A percentile compares a stretch with the other conserved stretches of the same genome.
Evolutionary conservation across 2,888 invertebrate species (phyloP).

Genomic region (Spicauda simplicius): DNA sequence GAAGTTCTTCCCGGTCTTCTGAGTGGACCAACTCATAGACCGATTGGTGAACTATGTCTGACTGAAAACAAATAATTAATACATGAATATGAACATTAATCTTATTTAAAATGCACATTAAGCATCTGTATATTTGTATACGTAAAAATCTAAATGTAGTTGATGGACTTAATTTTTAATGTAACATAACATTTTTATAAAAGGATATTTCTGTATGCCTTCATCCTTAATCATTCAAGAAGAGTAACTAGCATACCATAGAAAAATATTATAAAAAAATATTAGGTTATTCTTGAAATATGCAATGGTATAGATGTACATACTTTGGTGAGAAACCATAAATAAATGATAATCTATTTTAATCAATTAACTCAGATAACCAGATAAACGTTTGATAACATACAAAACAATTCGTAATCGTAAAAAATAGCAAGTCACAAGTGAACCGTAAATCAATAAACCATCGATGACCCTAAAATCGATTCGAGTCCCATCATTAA

Average conservation of each 20-base stretch:
- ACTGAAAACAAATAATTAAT: slow-evolving; percentile 86
- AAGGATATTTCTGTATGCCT: too few species aligned
- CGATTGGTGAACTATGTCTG: slow-evolving; percentile 99
- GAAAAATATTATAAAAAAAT: too few species aligned
- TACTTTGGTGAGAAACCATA: slow-evolving; percentile 1
- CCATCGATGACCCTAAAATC: slow-evolving; percentile 74
- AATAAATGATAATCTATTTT: neutral
- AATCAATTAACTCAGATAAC: slow-evolving; percentile 49
- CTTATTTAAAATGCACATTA: slow-evolving; percentile 11
- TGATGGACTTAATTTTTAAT: too few species aligned
- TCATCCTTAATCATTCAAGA: too few species aligned
- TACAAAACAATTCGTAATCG: slow-evolving; percentile 45
- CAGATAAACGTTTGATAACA: slow-evolving; percentile 58
- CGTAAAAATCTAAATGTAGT: too few species aligned
- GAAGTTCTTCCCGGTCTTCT: slow-evolving; percentile 98
- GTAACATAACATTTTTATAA: too few species aligned
- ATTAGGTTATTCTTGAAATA: neutral
- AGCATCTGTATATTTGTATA: too few species aligned
- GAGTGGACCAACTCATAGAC: slow-evolving; percentile 99
- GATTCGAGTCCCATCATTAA: slow-evolving; percentile 77
- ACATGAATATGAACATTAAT: slow-evolving; percentile 29
- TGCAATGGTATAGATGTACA: neutral
- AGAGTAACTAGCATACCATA: too few species aligned
- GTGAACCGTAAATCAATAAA: slow-evolving; percentile 78
- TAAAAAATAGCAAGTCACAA: slow-evolving; percentile 76